Conservation (phyloP, 2,797 vertebrate genomes). For the Uromys caudimaculatus region DNA sequence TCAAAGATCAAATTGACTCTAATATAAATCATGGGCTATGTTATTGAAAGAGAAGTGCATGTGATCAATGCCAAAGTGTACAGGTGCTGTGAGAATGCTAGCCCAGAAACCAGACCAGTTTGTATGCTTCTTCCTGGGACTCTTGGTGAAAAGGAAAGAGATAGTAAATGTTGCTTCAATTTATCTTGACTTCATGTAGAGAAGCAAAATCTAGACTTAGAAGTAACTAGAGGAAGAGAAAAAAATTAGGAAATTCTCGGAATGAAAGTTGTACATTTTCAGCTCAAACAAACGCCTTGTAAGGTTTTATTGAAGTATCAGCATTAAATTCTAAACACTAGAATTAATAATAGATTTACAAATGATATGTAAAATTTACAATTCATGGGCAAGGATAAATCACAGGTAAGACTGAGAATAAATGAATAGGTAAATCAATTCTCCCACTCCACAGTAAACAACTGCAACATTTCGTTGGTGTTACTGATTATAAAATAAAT, state of each 20-base stretch:
- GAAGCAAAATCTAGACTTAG: neutral
- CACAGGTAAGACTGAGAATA: neutral
- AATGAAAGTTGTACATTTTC: neutral
- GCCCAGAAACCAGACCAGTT: neutral
- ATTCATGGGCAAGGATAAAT: neutral
- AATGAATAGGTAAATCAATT: conserved; percentile 28
- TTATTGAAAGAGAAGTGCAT: neutral
- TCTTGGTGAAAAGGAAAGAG: neutral
- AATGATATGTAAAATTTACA: neutral
- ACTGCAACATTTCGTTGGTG: conserved; percentile 67
- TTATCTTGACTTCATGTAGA: neutral
- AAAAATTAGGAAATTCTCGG: neutral
- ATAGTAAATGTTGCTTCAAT: neutral
- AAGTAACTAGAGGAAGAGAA: neutral
- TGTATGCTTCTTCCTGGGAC: neutral
- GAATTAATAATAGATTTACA: neutral
- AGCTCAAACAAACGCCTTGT: neutral
- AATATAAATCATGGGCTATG: neutral
- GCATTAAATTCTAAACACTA: conserved; percentile 20
- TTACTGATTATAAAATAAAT: conserved; percentile 79
- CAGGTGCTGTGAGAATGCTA: neutral
- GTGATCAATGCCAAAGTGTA: neutral
- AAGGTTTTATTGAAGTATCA: neutral
- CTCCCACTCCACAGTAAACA: conserved; percentile 14
- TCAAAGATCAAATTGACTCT: neutral